Evolutionary conservation across 2,888 invertebrate genomes (phyloP).

Genomic region (Eristalinus aeneus): DNA sequence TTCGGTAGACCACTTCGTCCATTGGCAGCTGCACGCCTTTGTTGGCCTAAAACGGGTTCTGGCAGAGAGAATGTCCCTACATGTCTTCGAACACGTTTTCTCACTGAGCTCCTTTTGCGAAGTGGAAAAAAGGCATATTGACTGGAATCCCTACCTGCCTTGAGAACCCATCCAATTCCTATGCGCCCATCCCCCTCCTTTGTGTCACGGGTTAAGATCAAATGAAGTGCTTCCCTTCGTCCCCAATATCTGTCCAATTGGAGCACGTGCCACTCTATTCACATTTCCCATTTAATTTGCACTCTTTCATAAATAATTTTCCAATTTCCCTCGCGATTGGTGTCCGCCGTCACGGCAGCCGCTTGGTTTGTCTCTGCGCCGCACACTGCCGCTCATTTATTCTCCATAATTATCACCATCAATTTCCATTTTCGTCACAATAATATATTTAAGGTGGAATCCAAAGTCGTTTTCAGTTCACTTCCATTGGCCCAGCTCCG

Average conservation of each 20-base stretch:
- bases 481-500: neutral
- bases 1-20: too few relatives aligned
- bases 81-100: too few relatives aligned
- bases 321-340: constrained; percentile 46
- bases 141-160: too few relatives aligned
- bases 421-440: constrained; percentile 70
- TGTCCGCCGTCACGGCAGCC: neutral
- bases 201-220: too few relatives aligned
- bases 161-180: too few relatives aligned
- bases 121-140: too few relatives aligned
- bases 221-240: neutral
- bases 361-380: neutral
- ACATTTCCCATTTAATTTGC: neutral
- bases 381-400: constrained; percentile 52
- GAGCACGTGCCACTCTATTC: neutral
- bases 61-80: too few relatives aligned
- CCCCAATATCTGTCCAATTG: neutral
- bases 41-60: too few relatives aligned
- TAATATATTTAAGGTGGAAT: constrained; percentile 67
- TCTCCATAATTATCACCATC: constrained; percentile 69
- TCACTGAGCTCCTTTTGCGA: too few relatives aligned
- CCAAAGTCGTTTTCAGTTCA: constrained; percentile 42
- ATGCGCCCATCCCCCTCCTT: too few relatives aligned
- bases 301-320: constrained; percentile 66
- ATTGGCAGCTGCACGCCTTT: too few relatives aligned